Conservation (phyloP, 1,140 invertebrate genomes). For the Gonatopus flavifemur region DNA sequence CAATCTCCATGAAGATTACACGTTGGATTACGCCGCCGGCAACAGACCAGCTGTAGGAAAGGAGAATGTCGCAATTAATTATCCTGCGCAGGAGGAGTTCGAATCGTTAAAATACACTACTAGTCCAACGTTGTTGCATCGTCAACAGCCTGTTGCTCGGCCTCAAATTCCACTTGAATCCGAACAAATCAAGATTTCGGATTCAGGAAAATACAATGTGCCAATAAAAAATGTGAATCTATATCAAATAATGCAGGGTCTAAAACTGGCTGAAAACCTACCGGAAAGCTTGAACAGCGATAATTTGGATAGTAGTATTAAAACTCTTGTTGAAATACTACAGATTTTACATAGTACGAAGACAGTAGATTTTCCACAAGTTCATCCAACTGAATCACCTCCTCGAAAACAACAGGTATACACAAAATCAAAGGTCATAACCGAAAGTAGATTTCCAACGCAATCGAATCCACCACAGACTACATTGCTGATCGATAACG, state of each 20-base stretch:
- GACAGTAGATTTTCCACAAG: constrained; percentile 18
- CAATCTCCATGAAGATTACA: constrained; percentile 29
- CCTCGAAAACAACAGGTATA: constrained; percentile 22
- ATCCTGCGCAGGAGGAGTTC: constrained; percentile 31
- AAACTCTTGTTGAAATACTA: constrained; percentile 72
- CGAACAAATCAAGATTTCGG: constrained; percentile 42
- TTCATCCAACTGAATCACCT: not conserved
- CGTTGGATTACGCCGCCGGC: constrained; percentile 33
- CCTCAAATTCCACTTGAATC: constrained; percentile 11
- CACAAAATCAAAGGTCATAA: constrained; percentile 43
- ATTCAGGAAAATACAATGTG: constrained; percentile 27
- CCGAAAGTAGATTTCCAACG: constrained; percentile 44
- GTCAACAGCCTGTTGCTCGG: not conserved
- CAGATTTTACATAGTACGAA: constrained; percentile 61
- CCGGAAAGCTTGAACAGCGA: constrained; percentile 73
- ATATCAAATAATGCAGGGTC: constrained; percentile 56
- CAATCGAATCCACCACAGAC: constrained; percentile 32
- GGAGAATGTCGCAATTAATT: constrained; percentile 16
- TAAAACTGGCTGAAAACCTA: constrained; percentile 72
- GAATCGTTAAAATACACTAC: constrained; percentile 37
- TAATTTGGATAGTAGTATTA: constrained; percentile 76
- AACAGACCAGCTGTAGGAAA: constrained; percentile 16
- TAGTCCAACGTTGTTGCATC: not conserved
- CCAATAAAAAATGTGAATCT: too few relatives aligned
- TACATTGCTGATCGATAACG: constrained; percentile 28